Conservation (phyloP, 2,888 invertebrate species). For the Aquatica leii region DNA sequence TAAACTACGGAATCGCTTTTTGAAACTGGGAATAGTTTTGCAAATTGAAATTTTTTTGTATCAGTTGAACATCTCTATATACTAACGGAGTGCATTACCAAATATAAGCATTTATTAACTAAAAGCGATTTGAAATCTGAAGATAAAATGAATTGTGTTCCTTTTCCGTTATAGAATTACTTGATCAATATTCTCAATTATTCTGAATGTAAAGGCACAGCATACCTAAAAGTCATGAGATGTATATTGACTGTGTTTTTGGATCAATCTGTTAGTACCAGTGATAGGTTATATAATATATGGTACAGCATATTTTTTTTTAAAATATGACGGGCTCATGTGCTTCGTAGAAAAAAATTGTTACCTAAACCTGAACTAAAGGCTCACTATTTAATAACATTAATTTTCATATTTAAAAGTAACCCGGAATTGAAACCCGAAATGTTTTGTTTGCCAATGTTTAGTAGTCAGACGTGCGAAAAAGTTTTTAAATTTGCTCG, state of each 20-base stretch:
- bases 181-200: constrained; percentile 14
- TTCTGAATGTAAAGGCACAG: constrained; percentile 13
- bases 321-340: neutral
- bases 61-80: constrained; percentile 1
- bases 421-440: neutral
- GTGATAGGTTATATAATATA: neutral
- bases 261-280: neutral
- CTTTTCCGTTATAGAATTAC: constrained; percentile 18
- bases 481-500: neutral
- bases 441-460: neutral
- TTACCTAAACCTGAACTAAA: neutral
- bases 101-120: constrained; percentile 29
- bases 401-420: neutral
- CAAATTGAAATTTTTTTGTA: constrained; percentile 22
- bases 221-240: constrained; percentile 9
- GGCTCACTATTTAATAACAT: neutral
- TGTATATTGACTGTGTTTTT: neutral
- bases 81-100: constrained; percentile 18
- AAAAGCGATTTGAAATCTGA: constrained; percentile 28
- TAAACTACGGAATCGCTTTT: neutral
- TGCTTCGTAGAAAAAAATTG: neutral
- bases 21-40: constrained; percentile 19
- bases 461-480: neutral
- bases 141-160: constrained; percentile 38
- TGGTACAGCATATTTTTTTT: neutral